These are phyloP conservation scores for Philypnodon macrostomus DNA, from an alignment of 2,797 vertebrate species.

Conservation along the genomic window DNA sequence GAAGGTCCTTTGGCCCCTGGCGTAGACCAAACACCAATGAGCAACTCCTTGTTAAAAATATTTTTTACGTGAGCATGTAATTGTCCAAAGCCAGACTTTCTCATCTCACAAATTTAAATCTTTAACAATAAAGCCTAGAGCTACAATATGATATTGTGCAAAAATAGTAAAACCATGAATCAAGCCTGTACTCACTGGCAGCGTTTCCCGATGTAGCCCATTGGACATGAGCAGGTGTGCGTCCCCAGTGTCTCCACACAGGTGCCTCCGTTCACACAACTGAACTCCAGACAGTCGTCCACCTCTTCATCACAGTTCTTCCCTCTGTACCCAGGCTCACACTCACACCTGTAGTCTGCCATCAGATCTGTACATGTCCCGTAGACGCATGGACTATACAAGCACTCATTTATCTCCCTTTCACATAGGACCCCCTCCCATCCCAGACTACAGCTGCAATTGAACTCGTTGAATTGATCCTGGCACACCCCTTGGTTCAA, in stretches of 20 bases:
- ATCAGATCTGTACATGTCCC: slow-evolving; percentile 81
- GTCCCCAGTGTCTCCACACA: slow-evolving; percentile 69
- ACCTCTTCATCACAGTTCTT: slow-evolving; percentile 82
- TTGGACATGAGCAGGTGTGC: slow-evolving; percentile 81
- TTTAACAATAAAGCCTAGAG: no score
- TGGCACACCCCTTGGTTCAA: slow-evolving; percentile 79
- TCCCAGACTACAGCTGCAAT: slow-evolving; percentile 80
- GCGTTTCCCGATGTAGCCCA: slow-evolving; percentile 72
- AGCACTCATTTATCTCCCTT: slow-evolving; percentile 80
- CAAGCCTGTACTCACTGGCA: slow-evolving; percentile 83
- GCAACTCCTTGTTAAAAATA: no score
- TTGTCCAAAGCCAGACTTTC: no score
- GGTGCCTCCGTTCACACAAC: slow-evolving; percentile 79
- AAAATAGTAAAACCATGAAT: no score
- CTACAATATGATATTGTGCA: no score
- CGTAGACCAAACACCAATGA: no score
- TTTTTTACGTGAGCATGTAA: no score
- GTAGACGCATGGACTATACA: slow-evolving; percentile 76
- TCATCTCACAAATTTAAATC: no score
- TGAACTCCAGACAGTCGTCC: slow-evolving; percentile 81
- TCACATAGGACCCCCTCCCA: slow-evolving; percentile 86
- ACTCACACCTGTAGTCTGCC: slow-evolving; percentile 84
- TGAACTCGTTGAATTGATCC: slow-evolving; percentile 86
- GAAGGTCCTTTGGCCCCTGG: no score
- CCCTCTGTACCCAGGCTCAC: slow-evolving; percentile 83